Conservation (phyloP, 2,797 vertebrate genomes). For the Cercopithecus neglectus region DNA sequence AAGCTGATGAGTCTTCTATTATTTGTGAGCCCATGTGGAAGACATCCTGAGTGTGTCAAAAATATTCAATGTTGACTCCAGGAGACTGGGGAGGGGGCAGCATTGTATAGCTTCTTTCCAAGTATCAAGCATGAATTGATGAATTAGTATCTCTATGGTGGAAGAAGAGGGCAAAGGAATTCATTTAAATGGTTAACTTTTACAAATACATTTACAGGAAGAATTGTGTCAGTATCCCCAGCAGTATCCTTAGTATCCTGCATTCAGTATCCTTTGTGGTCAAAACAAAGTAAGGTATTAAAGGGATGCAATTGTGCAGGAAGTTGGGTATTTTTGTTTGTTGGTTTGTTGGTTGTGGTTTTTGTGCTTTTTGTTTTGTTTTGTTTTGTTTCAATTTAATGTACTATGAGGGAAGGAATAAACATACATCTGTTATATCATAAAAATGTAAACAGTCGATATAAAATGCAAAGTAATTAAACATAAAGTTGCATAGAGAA, state of each 20-base stretch:
- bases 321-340: background rate
- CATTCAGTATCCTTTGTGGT: background rate
- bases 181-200: conserved; percentile 2
- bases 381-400: conserved; percentile 6
- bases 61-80: background rate
- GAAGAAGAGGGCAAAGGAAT: conserved; percentile 13
- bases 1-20: background rate
- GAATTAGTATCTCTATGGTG: conserved; percentile 38
- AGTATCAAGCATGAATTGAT: conserved; percentile 17
- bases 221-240: background rate
- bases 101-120: conserved; percentile 67
- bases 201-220: background rate
- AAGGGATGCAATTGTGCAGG: background rate
- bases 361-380: background rate
- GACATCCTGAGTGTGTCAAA: background rate
- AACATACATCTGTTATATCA: conserved; percentile 39
- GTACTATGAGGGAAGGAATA: background rate
- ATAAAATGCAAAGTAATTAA: conserved; percentile 31
- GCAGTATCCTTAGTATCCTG: background rate
- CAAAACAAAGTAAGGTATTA: background rate
- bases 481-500: conserved; percentile 40
- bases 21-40: background rate
- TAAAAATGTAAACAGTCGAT: conserved; percentile 28
- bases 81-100: background rate
- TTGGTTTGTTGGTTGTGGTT: background rate